These are phyloP conservation scores for Eristalinus aeneus DNA, from an alignment of 2,888 invertebrate species.

Conservation along the genomic window DNA sequence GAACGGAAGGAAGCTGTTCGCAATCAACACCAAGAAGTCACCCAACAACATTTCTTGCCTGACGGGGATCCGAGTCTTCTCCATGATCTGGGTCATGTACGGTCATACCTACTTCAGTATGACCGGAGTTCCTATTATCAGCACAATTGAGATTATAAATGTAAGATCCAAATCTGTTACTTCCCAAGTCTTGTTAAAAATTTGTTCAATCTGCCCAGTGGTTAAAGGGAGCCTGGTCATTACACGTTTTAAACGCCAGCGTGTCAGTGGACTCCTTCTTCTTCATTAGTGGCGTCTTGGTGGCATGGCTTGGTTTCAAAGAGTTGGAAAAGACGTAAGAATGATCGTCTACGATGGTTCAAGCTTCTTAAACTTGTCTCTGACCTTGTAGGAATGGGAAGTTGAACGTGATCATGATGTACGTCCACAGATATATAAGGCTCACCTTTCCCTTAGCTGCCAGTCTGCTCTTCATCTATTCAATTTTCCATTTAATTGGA, in stretches of 20 bases:
- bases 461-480: slow-evolving; percentile 79
- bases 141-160: background rate
- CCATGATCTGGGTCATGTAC: slow-evolving; percentile 44
- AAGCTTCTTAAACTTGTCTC: background rate
- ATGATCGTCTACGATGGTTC: background rate
- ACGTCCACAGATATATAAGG: slow-evolving; percentile 74
- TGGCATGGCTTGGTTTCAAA: slow-evolving; percentile 74
- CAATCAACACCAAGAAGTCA: slow-evolving; percentile 21
- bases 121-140: slow-evolving; percentile 17
- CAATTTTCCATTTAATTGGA: slow-evolving; percentile 79
- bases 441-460: slow-evolving; percentile 81
- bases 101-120: slow-evolving; percentile 18
- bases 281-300: slow-evolving; percentile 82
- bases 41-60: slow-evolving; percentile 38
- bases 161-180: background rate
- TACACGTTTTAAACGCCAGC: slow-evolving; percentile 77
- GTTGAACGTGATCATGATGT: no score
- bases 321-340: slow-evolving; percentile 64
- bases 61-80: slow-evolving; percentile 35
- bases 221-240: slow-evolving; percentile 41
- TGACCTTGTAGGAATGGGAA: slow-evolving; percentile 38
- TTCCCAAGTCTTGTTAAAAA: background rate
- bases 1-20: slow-evolving; percentile 35
- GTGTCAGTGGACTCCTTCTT: slow-evolving; percentile 84
- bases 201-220: slow-evolving; percentile 45